Evolutionary conservation across 2,888 invertebrate species (phyloP).

Genomic region (Boloria euphrosyne): DNA sequence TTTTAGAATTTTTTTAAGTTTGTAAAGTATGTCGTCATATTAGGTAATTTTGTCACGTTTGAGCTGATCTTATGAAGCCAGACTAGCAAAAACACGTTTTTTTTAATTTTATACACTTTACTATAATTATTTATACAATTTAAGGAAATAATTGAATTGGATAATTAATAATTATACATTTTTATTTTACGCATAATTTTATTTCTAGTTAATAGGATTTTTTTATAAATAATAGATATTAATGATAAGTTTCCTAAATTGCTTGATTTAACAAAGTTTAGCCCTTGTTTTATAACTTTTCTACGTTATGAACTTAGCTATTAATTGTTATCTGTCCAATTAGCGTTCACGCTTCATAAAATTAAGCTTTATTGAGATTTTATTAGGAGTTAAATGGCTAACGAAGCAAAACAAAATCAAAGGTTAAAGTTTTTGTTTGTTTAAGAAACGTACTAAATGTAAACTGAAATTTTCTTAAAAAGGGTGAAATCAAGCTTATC

Average conservation of each 20-base stretch:
- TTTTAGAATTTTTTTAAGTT: too few species aligned
- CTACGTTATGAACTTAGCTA: background rate
- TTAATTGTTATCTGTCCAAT: conserved; percentile 11
- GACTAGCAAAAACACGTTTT: too few species aligned
- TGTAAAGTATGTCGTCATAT: too few species aligned
- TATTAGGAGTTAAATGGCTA: conserved; percentile 16
- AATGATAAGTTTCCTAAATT: background rate
- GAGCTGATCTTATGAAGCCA: too few species aligned
- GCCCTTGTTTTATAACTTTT: background rate
- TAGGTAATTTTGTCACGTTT: too few species aligned
- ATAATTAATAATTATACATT: too few species aligned
- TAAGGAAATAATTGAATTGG: too few species aligned
- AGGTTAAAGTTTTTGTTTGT: conserved; percentile 20
- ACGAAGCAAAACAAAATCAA: conserved; percentile 16
- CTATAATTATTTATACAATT: too few species aligned
- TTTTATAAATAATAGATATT: background rate
- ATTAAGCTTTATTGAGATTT: conserved; percentile 16
- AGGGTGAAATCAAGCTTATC: conserved; percentile 42
- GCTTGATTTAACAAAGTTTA: background rate
- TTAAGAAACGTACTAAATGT: conserved; percentile 8
- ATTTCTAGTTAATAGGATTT: too few species aligned
- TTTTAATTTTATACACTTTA: too few species aligned
- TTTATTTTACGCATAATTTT: too few species aligned
- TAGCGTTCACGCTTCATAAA: conserved; percentile 15
- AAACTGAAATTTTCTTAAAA: conserved; percentile 24